These are phyloP conservation scores for Cheilosia scutellata DNA, from an alignment of 2,888 invertebrate genomes.

Conservation along the genomic window DNA sequence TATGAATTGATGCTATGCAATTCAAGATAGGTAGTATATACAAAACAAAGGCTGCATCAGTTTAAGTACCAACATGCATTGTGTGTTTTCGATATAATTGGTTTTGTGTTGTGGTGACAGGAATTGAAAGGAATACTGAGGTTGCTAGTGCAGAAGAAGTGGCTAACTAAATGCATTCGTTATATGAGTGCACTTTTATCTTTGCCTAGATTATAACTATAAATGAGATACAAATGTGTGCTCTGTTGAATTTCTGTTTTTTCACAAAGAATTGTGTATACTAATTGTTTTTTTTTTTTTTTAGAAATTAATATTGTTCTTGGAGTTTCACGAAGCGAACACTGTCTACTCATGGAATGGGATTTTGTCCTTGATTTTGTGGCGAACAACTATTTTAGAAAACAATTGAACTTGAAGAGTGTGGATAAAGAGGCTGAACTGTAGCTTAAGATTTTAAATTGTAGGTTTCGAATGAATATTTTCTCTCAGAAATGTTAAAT, in stretches of 20 bases:
- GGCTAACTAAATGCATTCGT: constrained; percentile 25
- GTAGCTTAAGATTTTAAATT: no score
- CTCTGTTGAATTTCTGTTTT: background rate
- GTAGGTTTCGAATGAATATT: no score
- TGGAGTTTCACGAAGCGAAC: no score
- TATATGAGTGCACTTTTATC: constrained; percentile 21
- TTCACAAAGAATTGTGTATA: background rate
- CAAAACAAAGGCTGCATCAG: background rate
- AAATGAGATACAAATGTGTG: background rate
- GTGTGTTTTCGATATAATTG: constrained; percentile 63
- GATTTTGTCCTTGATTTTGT: no score
- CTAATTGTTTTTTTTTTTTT: background rate
- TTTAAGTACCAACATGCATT: constrained; percentile 19
- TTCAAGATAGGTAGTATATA: background rate
- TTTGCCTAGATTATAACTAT: background rate
- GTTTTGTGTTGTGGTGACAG: constrained; percentile 60
- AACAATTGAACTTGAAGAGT: no score
- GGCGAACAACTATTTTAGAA: no score
- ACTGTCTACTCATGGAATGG: no score
- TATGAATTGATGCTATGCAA: constrained; percentile 25
- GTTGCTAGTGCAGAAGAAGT: constrained; percentile 23
- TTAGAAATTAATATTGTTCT: background rate
- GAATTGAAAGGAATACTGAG: background rate
- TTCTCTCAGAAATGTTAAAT: no score
- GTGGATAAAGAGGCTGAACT: no score